A percentile compares a stretch with the other conserved stretches of the same genome.
Conservation (phyloP, 2,113 vertebrate species). For the Sphaerodactylus townsendi region DNA sequence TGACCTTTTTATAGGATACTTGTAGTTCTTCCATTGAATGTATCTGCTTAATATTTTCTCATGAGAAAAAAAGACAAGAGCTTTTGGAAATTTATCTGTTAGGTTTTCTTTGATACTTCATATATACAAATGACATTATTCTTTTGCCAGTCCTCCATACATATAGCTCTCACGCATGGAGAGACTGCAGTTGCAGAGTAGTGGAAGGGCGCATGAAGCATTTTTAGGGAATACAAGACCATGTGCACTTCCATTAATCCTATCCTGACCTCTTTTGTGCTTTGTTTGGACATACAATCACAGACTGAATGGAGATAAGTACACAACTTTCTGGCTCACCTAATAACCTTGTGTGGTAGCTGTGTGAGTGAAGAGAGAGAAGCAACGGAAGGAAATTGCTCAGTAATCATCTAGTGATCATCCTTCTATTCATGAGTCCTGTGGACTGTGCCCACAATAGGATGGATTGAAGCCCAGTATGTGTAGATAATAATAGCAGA, state of each 20-base stretch:
- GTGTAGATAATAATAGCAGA: not conserved
- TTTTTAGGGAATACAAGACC: not conserved
- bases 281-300: too few relatives aligned
- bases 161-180: not conserved
- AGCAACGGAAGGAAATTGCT: not conserved
- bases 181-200: not conserved
- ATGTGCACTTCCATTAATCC: not conserved
- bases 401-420: not conserved
- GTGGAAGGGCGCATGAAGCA: not conserved
- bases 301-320: not conserved
- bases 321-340: not conserved
- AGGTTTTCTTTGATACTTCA: not conserved
- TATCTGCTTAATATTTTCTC: not conserved
- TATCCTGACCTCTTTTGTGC: too few relatives aligned
- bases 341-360: too few relatives aligned
- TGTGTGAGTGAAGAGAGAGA: too few relatives aligned
- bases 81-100: not conserved
- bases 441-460: not conserved
- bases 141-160: not conserved
- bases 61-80: conserved; percentile 11
- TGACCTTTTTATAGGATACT: conserved; percentile 41
- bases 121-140: not conserved
- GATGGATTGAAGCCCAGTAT: not conserved
- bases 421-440: not conserved
- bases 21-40: conserved; percentile 13